Base-by-base conservation (phyloP, 2,797 vertebrate species). In the Ptychobarbus kaznakovi region DNA sequence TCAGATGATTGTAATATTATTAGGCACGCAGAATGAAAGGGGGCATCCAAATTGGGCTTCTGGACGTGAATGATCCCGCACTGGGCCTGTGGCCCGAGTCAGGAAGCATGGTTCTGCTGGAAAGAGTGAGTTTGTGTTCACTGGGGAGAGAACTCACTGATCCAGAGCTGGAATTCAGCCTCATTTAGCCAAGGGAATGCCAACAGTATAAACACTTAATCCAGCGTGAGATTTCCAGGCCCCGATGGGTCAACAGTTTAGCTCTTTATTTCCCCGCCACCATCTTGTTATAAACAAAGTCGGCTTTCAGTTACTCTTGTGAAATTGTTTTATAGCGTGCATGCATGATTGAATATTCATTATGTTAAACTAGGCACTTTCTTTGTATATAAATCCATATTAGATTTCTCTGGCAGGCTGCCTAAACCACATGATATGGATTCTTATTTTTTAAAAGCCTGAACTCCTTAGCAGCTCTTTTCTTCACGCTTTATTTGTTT, bases 341-440 rank as follows among this genome's bases (percentile, higher is more conserved):
- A 91, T 85, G 94, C 95, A 93, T 94, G 95, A 96, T 97, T 97
- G 96, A 97, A 97, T 96, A 96, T 97, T 97, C 96, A 97, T 97
- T 96, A 96, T 93, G 92, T 94, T 94, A 95, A 97, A 96, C 92
- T 91, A 94, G 95, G 92, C 94, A 90, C 95, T 96, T 96, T 95
- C 93, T 95, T 96, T 95, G 95, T 96, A 94, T 96, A 93, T 92
- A 95, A 96, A 96, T 96, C 94, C 95, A 92, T 95, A 95, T 95
- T 93, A 95, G 95, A 95, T 93, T 94, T 94, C 91, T 88, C 93
- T 96, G 96, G 96, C 95, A 92, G 92, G 92, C 93, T 85, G 93
- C 96, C 95, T 94, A 87, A 91, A 92, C 93, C 93, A 95, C 95
- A 95, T 94, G 94, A 96, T 94, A 94, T 95, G 94, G 93, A 94